Evolutionary conservation across 2,113 vertebrate genomes (phyloP), one percentile per base, ranked within the genome.

Genomic region (Crotalus viridis): DNA sequence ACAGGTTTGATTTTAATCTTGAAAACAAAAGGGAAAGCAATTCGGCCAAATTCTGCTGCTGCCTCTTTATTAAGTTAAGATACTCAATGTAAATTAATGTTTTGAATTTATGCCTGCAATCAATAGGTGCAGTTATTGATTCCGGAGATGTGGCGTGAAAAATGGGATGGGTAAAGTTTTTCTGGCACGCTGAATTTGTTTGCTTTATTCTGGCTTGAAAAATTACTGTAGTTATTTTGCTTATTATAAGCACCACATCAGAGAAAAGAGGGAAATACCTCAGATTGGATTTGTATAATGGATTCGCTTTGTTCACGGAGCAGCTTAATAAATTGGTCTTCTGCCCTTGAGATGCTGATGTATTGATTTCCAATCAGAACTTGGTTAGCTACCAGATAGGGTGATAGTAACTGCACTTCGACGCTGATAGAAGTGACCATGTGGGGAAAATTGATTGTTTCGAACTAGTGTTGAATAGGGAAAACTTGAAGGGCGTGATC

Each of bases 41-140:
- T 98, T 95, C 89, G 87, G 96, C 89, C 95, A 96, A 97, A 97
- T 97, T 94, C 93, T 96, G 94, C 96, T 96, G 96, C 97, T 97
- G 92, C 92, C 2, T 22, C 91, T 97, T 97, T 97, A 97, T 94
- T 96, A 97, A 95, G 96, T 98, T 98, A 96, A 0, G 46, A 91
- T 95, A 91, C 88, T 97, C 95, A 87, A 93, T 97, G 96, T 95
- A 98, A 98, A 98, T 98, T 95, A 97, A 97, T 96, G 97, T 96
- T 97, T 97, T 96, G 95, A 97, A 96, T 97, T 96, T 95, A 96
- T 97, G 96, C 91, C 95, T 94, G 94, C 28, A 15, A 97, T 98
- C 97, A 95, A 97, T 97, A 96, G 95, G 90, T 95, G 93, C 95
- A 96, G 96, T 97, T 98, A 97, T 97, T 97, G 96, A 98, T 96